These are phyloP conservation scores for Mythimna pallens DNA, from an alignment of 2,888 invertebrate genomes.

Conservation along the genomic window DNA sequence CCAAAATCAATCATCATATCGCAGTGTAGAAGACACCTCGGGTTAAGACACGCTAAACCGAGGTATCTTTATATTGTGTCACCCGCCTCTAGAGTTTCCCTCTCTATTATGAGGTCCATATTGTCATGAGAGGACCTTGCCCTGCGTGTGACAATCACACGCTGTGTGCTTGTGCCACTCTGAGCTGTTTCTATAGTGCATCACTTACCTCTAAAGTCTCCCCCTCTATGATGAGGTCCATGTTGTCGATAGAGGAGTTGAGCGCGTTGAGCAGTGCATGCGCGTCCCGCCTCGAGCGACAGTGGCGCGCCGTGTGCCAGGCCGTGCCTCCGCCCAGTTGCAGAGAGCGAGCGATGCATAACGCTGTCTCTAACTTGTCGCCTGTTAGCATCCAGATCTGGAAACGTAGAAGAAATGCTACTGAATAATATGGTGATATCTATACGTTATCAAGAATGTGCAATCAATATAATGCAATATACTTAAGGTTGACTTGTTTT, in stretches of 20 bases:
- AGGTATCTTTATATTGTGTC: too few species aligned
- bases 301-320: slow-evolving; percentile 75
- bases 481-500: too few species aligned
- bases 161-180: slow-evolving; percentile 71
- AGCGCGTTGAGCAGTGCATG: slow-evolving; percentile 76
- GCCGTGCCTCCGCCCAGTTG: slow-evolving; percentile 91
- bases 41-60: too few species aligned
- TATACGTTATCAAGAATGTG: too few species aligned
- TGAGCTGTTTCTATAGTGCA: too few species aligned
- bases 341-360: slow-evolving; percentile 99
- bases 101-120: slow-evolving; percentile 85
- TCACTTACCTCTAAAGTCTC: slow-evolving; percentile 83
- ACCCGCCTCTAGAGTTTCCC: slow-evolving; percentile 84
- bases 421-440: too few species aligned
- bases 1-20: too few species aligned
- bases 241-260: slow-evolving; percentile 61
- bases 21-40: too few species aligned
- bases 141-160: slow-evolving; percentile 70
- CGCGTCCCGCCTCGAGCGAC: slow-evolving; percentile 75
- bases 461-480: too few species aligned
- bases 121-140: slow-evolving; percentile 65
- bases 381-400: slow-evolving; percentile 98
- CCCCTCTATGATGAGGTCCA: slow-evolving; percentile 86
- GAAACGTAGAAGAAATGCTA: too few species aligned
- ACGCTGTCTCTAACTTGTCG: slow-evolving; percentile 99